Evolutionary conservation across 1,140 invertebrate species (phyloP).

Genomic region (Cecropterus lyciades): DNA sequence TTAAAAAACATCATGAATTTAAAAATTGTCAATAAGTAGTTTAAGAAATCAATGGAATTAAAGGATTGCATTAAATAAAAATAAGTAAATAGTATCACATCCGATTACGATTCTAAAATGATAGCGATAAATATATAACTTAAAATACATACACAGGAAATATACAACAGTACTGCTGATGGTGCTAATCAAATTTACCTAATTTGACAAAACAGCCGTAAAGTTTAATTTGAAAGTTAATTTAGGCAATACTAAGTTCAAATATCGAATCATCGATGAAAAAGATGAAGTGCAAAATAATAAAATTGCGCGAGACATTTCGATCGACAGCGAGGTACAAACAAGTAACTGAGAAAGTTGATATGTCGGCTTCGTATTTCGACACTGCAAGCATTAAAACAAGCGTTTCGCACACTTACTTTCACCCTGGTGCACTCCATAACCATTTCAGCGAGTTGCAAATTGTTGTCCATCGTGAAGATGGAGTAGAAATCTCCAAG

Average conservation of each 20-base stretch:
- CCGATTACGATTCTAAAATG: too few species aligned
- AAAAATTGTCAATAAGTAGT: too few species aligned
- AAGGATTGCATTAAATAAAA: too few species aligned
- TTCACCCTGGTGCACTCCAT: slow-evolving; percentile 85
- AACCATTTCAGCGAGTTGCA: slow-evolving; percentile 85
- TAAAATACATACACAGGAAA: neutral
- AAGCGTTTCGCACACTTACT: slow-evolving; percentile 61
- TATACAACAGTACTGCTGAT: neutral
- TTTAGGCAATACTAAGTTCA: slow-evolving; percentile 13
- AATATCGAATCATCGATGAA: slow-evolving; percentile 31
- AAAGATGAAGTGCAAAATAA: slow-evolving; percentile 37
- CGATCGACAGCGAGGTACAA: slow-evolving; percentile 17
- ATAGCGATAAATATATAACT: too few species aligned
- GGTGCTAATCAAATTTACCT: slow-evolving; percentile 34
- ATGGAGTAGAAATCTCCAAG: slow-evolving; percentile 83
- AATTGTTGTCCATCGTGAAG: slow-evolving; percentile 78
- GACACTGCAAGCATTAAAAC: slow-evolving; percentile 13
- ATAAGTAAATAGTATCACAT: too few species aligned
- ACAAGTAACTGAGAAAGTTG: slow-evolving; percentile 32
- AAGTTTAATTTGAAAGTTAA: slow-evolving; percentile 2
- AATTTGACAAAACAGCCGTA: slow-evolving; percentile 27
- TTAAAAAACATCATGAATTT: too few species aligned
- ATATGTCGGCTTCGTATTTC: slow-evolving; percentile 43
- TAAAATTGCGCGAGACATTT: slow-evolving; percentile 26
- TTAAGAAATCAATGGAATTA: too few species aligned